A percentile compares a stretch with the other conserved stretches of the same genome.
These are phyloP conservation scores for Perdix hodgsoniae DNA, from an alignment of 2,797 vertebrate species.

Conservation along the genomic window DNA sequence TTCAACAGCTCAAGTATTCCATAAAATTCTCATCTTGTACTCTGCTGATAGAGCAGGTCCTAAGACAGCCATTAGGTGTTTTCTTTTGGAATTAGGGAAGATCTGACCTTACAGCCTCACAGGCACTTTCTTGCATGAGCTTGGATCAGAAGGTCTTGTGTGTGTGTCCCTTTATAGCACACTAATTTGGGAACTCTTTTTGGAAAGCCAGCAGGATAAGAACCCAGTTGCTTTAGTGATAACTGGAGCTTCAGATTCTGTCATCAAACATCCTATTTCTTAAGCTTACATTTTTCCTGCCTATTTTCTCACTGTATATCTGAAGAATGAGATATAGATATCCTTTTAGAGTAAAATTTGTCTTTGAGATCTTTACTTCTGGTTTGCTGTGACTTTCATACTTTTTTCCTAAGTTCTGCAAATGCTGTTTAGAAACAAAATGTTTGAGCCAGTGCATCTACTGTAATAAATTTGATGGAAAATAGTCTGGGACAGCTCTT, in stretches of 20 bases:
- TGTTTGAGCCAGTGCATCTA: not conserved
- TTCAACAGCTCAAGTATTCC: not conserved
- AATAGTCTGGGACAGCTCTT: not conserved
- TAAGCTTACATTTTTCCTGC: not conserved
- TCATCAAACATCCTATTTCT: not conserved
- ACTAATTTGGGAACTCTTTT: not conserved
- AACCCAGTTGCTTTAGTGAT: not conserved
- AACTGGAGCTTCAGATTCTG: constrained; percentile 1
- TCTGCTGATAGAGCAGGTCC: not conserved
- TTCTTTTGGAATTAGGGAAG: not conserved
- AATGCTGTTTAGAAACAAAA: not conserved
- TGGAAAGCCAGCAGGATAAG: not conserved
- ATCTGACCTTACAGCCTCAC: not conserved
- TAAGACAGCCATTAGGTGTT: not conserved
- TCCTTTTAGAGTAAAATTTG: not conserved
- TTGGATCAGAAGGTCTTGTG: not conserved
- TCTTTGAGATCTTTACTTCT: constrained; percentile 5
- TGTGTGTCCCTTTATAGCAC: not conserved
- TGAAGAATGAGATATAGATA: not conserved
- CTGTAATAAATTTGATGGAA: not conserved
- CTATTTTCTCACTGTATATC: not conserved
- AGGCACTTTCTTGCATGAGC: not conserved
- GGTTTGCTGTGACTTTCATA: not conserved
- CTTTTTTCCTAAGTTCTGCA: not conserved
- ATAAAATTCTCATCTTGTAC: not conserved